Evolutionary conservation across 1,140 invertebrate genomes (phyloP).

Genomic region (Sesamia nonagrioides): DNA sequence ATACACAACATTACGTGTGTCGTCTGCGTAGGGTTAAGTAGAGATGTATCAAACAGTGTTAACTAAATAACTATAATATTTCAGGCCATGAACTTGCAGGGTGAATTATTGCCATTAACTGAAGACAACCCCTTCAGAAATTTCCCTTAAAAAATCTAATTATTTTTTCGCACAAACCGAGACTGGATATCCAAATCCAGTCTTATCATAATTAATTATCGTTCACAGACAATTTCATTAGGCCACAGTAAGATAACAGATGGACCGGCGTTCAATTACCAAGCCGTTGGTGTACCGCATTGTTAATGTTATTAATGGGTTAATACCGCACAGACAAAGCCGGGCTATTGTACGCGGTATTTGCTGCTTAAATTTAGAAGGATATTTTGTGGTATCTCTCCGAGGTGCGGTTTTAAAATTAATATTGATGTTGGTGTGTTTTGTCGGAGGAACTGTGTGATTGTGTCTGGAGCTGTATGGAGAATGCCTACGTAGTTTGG

Average conservation of each 20-base stretch:
- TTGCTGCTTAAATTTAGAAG: conserved; percentile 41
- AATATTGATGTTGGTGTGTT: neutral
- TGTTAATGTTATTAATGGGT: conserved; percentile 78
- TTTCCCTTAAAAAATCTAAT: no score
- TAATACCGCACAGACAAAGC: conserved; percentile 65
- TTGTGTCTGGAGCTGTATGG: neutral
- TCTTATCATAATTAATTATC: conserved; percentile 64
- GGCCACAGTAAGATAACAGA: conserved; percentile 66
- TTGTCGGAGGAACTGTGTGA: neutral
- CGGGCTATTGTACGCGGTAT: conserved; percentile 41
- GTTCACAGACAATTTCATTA: conserved; percentile 70
- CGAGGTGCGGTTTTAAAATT: conserved; percentile 23
- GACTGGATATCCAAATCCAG: conserved; percentile 35
- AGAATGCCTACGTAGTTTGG: no score
- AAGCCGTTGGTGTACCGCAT: conserved; percentile 63
- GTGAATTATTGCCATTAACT: no score
- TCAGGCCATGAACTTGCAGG: no score
- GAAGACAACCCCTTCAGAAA: no score
- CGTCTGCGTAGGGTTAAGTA: no score
- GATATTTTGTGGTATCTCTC: conserved; percentile 31
- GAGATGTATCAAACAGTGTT: no score
- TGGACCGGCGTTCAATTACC: conserved; percentile 71
- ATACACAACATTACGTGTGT: no score
- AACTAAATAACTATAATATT: no score
- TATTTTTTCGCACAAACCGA: neutral